These are phyloP conservation scores for Hiodon tergisus DNA, from an alignment of 2,113 vertebrate genomes.

Conservation along the genomic window DNA sequence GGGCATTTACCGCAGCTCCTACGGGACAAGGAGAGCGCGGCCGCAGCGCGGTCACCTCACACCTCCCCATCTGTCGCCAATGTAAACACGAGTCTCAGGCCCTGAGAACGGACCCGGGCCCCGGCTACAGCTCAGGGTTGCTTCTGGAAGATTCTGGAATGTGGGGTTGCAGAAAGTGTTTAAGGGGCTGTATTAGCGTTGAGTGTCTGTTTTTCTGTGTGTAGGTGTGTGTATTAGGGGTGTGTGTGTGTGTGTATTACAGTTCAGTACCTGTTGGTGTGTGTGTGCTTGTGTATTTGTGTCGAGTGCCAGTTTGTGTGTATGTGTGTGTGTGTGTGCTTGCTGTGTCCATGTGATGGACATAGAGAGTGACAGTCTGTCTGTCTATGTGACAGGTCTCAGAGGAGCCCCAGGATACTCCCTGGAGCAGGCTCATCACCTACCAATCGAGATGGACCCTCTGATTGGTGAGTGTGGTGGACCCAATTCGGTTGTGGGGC, in stretches of 20 bases:
- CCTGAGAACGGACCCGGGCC: too few species aligned
- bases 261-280: background rate
- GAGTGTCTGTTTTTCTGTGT: background rate
- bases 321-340: background rate
- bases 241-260: background rate
- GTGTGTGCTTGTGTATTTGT: background rate
- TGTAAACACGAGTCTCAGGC: background rate
- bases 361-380: background rate
- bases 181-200: too few species aligned
- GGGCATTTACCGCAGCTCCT: background rate
- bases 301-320: background rate
- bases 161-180: too few species aligned
- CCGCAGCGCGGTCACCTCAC: background rate
- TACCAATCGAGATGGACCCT: conserved; percentile 73
- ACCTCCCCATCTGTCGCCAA: background rate
- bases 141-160: too few species aligned
- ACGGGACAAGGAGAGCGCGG: background rate
- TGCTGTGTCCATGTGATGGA: background rate
- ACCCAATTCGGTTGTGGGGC: background rate
- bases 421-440: conserved; percentile 69
- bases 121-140: too few species aligned
- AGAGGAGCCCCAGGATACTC: conserved; percentile 71
- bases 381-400: conserved; percentile 49
- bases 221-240: background rate
- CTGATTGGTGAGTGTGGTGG: conserved; percentile 61